Evolutionary conservation across 2,888 invertebrate genomes (phyloP).

Genomic region (Drosophila dives): DNA sequence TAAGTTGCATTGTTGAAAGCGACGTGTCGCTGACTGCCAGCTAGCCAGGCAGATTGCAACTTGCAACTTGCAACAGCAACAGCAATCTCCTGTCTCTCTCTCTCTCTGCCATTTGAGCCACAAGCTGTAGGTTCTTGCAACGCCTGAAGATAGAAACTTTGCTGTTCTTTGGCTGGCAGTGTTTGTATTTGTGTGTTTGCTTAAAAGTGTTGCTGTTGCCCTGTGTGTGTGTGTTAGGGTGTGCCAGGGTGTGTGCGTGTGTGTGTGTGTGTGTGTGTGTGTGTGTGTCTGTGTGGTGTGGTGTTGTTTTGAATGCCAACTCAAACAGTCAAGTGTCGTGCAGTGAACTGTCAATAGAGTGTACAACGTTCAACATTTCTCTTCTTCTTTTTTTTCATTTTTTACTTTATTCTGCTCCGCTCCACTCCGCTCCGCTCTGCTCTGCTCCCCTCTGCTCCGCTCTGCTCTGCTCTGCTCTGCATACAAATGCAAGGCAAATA

Average conservation of each 20-base stretch:
- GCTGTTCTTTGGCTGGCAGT: slow-evolving; percentile 5
- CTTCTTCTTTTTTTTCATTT: background rate
- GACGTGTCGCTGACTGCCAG: slow-evolving; percentile 57
- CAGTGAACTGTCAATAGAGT: slow-evolving; percentile 79
- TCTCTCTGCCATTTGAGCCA: background rate
- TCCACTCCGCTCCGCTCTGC: too few relatives aligned
- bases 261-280: slow-evolving; percentile 22
- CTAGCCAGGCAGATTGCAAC: slow-evolving; percentile 21
- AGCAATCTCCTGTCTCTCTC: background rate
- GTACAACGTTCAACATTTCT: slow-evolving; percentile 56
- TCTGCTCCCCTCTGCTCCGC: slow-evolving; percentile 9
- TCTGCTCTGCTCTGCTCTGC: slow-evolving; percentile 27
- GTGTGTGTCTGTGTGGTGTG: slow-evolving; percentile 24
- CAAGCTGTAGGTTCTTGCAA: slow-evolving; percentile 20
- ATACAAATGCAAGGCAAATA: slow-evolving; percentile 56
- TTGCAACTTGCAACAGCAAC: slow-evolving; percentile 17
- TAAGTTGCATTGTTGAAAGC: slow-evolving; percentile 74
- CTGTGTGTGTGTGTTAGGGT: background rate
- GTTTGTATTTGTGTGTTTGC: slow-evolving; percentile 63
- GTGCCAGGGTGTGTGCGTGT: slow-evolving; percentile 9
- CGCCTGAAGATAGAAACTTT: slow-evolving; percentile 63
- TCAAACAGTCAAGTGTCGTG: slow-evolving; percentile 79
- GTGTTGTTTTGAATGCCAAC: slow-evolving; percentile 75
- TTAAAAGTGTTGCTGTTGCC: slow-evolving; percentile 57
- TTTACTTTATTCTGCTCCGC: background rate